A percentile compares a stretch with the other conserved stretches of the same genome.
phyloP scores from a whole-genome alignment of 2,888 invertebrate genomes.

The Clusia tigrina region DNA sequence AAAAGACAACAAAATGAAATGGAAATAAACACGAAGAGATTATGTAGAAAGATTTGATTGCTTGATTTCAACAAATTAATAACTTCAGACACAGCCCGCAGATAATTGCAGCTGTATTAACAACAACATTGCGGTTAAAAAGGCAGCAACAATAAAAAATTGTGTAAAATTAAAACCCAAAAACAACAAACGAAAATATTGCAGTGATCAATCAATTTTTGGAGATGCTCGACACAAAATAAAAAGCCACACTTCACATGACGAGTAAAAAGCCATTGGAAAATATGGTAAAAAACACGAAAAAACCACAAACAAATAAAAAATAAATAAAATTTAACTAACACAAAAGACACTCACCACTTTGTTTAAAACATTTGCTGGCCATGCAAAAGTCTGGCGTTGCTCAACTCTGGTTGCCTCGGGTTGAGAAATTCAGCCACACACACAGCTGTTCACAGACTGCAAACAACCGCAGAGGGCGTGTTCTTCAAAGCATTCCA shows the following conservation, averaged over 20 bases:
- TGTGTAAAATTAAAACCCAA: neutral
- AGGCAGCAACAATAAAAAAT: neutral
- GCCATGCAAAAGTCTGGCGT: too few species aligned
- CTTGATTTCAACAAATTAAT: neutral
- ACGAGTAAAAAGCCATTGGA: neutral
- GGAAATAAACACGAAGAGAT: too few species aligned
- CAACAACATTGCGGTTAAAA: too few species aligned
- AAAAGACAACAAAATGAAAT: too few species aligned
- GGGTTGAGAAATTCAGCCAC: too few species aligned
- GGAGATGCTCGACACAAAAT: slow-evolving; percentile 9
- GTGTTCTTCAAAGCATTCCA: too few species aligned
- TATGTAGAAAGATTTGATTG: too few species aligned
- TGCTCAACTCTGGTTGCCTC: too few species aligned
- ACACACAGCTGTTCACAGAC: too few species aligned
- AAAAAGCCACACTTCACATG: slow-evolving; percentile 7
- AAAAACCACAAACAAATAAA: neutral
- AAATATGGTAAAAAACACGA: neutral
- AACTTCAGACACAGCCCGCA: neutral
- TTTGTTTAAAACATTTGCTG: too few species aligned
- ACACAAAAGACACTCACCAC: too few species aligned
- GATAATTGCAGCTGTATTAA: neutral
- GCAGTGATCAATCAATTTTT: slow-evolving; percentile 36
- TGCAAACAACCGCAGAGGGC: too few species aligned
- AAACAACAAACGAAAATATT: neutral
- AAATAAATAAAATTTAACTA: neutral